A percentile compares a stretch with the other conserved stretches of the same genome.
phyloP scores from a whole-genome alignment of 2,888 invertebrate species.

The Agrotis exclamationis region DNA sequence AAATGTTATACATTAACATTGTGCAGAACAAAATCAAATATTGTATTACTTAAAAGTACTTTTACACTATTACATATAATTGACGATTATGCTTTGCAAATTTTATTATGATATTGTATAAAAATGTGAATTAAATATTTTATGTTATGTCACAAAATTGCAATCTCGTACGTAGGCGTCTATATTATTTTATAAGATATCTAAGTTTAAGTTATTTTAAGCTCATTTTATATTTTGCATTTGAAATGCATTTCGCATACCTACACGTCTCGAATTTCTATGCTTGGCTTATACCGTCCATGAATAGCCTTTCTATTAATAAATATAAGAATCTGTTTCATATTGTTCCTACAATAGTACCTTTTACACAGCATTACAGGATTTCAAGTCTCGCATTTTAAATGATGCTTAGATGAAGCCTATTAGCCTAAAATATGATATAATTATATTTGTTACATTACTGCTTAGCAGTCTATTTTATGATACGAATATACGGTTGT shows the following conservation, averaged over 20 bases:
- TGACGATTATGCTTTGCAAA: constrained; percentile 47
- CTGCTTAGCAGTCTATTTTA: constrained; percentile 77
- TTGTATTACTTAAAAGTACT: constrained; percentile 42
- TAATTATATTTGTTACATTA: constrained; percentile 55
- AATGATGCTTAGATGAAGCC: constrained; percentile 44
- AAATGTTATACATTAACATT: constrained; percentile 47
- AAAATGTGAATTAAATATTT: constrained; percentile 39
- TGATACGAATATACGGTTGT: constrained; percentile 64
- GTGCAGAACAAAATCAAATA: constrained; percentile 55
- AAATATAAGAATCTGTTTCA: constrained; percentile 20
- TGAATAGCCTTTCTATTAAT: constrained; percentile 45
- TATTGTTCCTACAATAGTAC: constrained; percentile 51
- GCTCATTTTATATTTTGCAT: constrained; percentile 74
- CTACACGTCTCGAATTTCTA: constrained; percentile 54
- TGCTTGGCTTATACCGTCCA: constrained; percentile 84
- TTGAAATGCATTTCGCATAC: constrained; percentile 79
- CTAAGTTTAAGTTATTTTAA: constrained; percentile 70
- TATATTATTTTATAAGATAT: constrained; percentile 59
- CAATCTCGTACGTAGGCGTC: constrained; percentile 65
- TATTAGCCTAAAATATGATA: constrained; percentile 58
- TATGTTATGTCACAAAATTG: constrained; percentile 69
- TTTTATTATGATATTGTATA: constrained; percentile 30
- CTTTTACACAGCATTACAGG: constrained; percentile 28
- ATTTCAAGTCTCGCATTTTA: constrained; percentile 37
- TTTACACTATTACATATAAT: constrained; percentile 24